Conservation (phyloP, 2,888 invertebrate species). For the Dioctria linearis region DNA sequence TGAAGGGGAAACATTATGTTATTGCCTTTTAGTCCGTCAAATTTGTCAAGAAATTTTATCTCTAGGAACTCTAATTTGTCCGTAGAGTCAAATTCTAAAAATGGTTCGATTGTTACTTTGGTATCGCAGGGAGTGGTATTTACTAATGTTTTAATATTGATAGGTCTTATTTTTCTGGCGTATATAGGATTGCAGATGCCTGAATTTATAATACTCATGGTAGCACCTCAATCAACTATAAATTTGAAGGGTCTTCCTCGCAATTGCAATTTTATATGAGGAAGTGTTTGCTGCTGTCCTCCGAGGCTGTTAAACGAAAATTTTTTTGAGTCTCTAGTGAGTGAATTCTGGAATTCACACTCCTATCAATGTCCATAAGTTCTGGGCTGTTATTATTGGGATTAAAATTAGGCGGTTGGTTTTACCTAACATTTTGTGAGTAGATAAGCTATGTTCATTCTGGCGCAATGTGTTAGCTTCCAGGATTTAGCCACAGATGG, state of each 20-base stretch:
- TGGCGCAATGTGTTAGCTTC: too few species aligned
- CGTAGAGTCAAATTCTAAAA: neutral
- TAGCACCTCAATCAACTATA: too few species aligned
- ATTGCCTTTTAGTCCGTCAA: constrained; percentile 18
- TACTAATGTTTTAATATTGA: constrained; percentile 2
- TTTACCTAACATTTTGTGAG: constrained; percentile 3
- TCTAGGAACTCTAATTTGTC: constrained; percentile 15
- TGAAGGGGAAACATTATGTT: constrained; percentile 10
- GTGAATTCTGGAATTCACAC: neutral
- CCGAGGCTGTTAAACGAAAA: too few species aligned
- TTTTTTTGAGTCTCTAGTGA: neutral
- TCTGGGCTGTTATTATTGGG: neutral
- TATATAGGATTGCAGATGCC: neutral
- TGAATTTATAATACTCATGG: too few species aligned
- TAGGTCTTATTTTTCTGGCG: neutral
- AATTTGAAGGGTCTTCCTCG: too few species aligned
- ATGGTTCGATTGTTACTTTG: neutral
- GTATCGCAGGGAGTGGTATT: neutral
- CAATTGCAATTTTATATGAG: too few species aligned
- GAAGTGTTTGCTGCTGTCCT: too few species aligned
- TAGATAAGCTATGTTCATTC: too few species aligned
- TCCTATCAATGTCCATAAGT: neutral
- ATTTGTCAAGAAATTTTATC: neutral
- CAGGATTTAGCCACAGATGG: too few species aligned
- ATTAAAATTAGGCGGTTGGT: neutral